Base-by-base conservation (phyloP, 2,113 vertebrate species). In the Ammodramus savannarum region DNA sequence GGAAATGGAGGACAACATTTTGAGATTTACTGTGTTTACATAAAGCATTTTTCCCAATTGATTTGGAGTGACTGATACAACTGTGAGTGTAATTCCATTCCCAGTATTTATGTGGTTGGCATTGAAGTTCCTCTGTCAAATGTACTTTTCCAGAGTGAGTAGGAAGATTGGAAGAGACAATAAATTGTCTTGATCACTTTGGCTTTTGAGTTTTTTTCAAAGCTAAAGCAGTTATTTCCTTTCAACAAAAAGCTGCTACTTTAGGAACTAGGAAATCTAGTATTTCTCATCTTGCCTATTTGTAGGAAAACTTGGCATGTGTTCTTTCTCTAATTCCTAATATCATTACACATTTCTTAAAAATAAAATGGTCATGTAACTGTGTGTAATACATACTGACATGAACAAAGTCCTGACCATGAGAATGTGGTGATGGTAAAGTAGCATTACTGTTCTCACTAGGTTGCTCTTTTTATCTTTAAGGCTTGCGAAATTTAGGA, bases 1-100 rank as follows among this genome's bases (percentile, higher is more conserved):
- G 69, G 46, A 63, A 85, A 26, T 5, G 1, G 20, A 79, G 26
- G 22, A 78, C 39, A 76, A 41, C 57, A 49, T 20, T 34, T 80
- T 49, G 52, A 85, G 58, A 94, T 91, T 81, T 85, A 87, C 31
- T 71, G 26, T 65, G 31, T 85, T 84, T 75, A 65, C 43, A 76
- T 18, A 52, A 85, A 91, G 34, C 58, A 78, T 66, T 92, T 95
- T 92, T 15, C 41, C 54, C 38, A 49, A 63, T n/a, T 67, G 58
- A 90, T 71, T 52, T 84, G 41, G 62, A 82, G 38, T 55, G 73
- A 90, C 79, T 87, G 62, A 88, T 89, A 59, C 10, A 72, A 74
- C 58, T 49, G 66, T 51, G 44, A 95, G 11, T 54, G 59, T 85
- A 85, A 94, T 95, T 94, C 82, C 52, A 83, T 93, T 93, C 44